Evolutionary conservation across 2,797 vertebrate species (phyloP), one percentile per base, ranked within the genome.

Genomic region (Crossoptilon crossoptilon): DNA sequence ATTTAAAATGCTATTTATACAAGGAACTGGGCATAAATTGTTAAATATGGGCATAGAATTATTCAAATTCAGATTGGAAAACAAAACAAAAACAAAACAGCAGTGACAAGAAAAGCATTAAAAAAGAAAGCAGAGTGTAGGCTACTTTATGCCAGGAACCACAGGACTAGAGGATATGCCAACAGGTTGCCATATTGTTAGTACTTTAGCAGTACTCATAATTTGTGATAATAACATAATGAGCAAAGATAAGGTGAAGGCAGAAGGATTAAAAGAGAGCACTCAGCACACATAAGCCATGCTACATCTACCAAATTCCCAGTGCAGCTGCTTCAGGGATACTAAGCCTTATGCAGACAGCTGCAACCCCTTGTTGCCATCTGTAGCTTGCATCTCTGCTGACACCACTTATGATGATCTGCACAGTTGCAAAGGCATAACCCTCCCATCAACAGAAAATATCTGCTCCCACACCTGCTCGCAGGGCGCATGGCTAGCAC

Each of bases 351-450:
- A 43, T 39, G 76, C n/a, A 87, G 93, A 94, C 95, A 96, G 92
- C 93, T 97, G 96, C 84, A 84, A 53, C 66, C 64, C 87, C 84
- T 77, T 85, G 84, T 60, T 90, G 91, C 96, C 95, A 95, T 96
- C 96, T 96, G 91, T 88, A 75, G 59, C 56, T 92, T 46, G 59
- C 49, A 59, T 88, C 74, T 69, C 83, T 91, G 84, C 85, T 92
- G 68, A 62, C 71, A 19, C 84, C 19, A 2, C 74, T 84, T 83
- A 74, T 0, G 2, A 68, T 24, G n/a, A 59, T 41, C 60, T 49
- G 49, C 39, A 49, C 41, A 58, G 33, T 80, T 69, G 53, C 39
- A 56, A 73, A 90, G n/a, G 56, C 63, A 91, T 41, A 87, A 69
- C 55, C 56, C 43, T 44, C 64, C 53, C 44, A 53, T 33, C 58